A percentile compares a stretch with the other conserved stretches of the same genome.
Evolutionary conservation across 2,797 vertebrate genomes (phyloP).

Genomic region (Ammospiza maritima): DNA sequence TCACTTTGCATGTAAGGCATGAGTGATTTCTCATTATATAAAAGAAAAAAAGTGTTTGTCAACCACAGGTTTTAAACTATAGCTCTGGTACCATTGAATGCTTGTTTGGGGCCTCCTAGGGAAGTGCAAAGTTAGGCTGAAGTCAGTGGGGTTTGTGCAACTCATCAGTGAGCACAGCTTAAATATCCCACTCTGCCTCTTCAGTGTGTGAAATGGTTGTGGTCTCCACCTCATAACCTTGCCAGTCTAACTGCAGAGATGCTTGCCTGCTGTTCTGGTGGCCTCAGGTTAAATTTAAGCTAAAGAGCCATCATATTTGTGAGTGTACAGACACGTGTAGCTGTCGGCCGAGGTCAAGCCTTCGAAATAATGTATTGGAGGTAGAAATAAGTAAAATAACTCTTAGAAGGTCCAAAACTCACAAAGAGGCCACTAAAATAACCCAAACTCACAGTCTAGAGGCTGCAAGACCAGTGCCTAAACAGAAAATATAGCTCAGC

Average conservation of each 20-base stretch:
- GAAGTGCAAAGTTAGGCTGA: background rate
- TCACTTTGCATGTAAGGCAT: background rate
- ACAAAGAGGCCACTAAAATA: background rate
- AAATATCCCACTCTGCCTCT: background rate
- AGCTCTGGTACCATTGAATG: background rate
- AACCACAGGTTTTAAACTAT: background rate
- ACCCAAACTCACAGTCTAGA: background rate
- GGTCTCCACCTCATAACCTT: background rate
- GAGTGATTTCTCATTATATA: background rate
- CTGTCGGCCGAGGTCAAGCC: background rate
- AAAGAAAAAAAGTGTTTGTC: background rate
- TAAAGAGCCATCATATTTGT: background rate
- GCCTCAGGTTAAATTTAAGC: background rate
- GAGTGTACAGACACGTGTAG: background rate
- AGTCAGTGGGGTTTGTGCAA: background rate
- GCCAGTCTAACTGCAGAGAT: background rate
- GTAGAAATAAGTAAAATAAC: background rate
- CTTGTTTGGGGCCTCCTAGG: background rate
- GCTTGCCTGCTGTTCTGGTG: background rate
- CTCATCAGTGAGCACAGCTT: accelerated
- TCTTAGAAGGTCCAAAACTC: background rate
- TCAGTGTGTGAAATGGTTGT: background rate
- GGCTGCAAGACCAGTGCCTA: background rate
- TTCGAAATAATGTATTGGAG: background rate
- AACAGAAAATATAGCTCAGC: background rate